These are phyloP conservation scores for Xenops minutus DNA, from an alignment of 2,797 vertebrate species.

Conservation along the genomic window DNA sequence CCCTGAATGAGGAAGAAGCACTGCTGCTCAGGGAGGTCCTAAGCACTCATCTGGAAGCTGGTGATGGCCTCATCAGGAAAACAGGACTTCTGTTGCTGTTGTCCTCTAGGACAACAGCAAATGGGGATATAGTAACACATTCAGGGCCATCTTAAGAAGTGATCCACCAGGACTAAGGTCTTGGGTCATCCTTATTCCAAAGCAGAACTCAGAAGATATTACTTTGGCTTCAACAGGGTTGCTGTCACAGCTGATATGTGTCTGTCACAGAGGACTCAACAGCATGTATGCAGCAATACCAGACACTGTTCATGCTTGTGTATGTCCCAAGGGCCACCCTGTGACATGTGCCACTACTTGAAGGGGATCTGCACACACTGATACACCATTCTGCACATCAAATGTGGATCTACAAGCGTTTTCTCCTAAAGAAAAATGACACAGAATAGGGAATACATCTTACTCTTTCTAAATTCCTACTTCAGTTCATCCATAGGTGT, in stretches of 20 bases:
- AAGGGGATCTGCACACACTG: background rate
- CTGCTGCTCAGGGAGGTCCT: background rate
- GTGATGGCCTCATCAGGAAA: no score
- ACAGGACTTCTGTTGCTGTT: no score
- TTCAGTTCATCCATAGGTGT: background rate
- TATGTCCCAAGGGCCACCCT: background rate
- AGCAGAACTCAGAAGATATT: background rate
- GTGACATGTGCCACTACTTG: background rate
- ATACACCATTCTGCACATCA: background rate
- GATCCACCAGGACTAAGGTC: background rate
- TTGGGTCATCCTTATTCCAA: background rate
- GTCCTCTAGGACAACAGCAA: background rate
- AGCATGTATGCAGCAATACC: background rate
- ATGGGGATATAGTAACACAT: accelerated
- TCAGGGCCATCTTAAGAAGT: background rate
- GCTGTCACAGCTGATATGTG: background rate
- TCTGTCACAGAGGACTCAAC: background rate
- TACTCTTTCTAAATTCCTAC: background rate
- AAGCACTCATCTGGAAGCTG: background rate
- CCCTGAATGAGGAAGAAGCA: background rate
- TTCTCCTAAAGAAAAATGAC: background rate
- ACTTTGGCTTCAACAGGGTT: background rate
- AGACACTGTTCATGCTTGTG: background rate
- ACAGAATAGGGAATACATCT: background rate
- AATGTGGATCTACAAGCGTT: background rate